These are phyloP conservation scores for Agapornis roseicollis DNA, from an alignment of 2,113 vertebrate genomes.

Conservation along the genomic window DNA sequence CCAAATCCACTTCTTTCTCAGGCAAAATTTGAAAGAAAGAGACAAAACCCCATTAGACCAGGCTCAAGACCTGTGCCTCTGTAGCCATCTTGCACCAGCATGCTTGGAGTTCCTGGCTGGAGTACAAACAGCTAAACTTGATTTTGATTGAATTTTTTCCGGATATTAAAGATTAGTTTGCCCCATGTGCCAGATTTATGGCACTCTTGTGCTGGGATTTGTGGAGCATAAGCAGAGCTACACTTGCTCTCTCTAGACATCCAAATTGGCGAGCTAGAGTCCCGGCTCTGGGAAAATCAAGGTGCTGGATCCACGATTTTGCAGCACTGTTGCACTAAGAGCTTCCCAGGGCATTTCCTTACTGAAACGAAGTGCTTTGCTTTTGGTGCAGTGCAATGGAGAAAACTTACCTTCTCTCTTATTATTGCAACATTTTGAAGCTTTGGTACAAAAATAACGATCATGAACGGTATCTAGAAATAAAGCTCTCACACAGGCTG, in stretches of 20 bases:
- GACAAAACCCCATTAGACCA: not conserved
- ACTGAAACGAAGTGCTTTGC: not conserved
- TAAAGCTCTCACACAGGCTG: not conserved
- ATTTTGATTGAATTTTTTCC: not conserved
- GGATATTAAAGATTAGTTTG: not conserved
- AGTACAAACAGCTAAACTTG: not conserved
- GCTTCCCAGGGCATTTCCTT: not conserved
- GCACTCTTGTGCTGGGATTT: not conserved
- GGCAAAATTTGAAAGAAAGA: not conserved
- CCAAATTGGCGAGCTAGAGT: not conserved
- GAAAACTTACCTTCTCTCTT: not conserved
- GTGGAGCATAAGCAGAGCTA: not conserved
- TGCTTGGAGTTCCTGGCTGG: not conserved
- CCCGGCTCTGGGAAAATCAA: not conserved
- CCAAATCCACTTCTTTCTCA: not conserved
- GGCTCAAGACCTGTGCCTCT: not conserved
- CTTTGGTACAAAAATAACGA: not conserved
- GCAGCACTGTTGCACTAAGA: slow-evolving; percentile 18
- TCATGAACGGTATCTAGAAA: not conserved
- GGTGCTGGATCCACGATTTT: not conserved
- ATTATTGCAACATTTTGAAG: not conserved
- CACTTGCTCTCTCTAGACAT: not conserved
- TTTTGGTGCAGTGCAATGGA: not conserved
- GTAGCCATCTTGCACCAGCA: slow-evolving; percentile 53
- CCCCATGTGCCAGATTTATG: not conserved